phyloP scores from a whole-genome alignment of 2,113 vertebrate species.

The Paracyprichromis sp. region DNA sequence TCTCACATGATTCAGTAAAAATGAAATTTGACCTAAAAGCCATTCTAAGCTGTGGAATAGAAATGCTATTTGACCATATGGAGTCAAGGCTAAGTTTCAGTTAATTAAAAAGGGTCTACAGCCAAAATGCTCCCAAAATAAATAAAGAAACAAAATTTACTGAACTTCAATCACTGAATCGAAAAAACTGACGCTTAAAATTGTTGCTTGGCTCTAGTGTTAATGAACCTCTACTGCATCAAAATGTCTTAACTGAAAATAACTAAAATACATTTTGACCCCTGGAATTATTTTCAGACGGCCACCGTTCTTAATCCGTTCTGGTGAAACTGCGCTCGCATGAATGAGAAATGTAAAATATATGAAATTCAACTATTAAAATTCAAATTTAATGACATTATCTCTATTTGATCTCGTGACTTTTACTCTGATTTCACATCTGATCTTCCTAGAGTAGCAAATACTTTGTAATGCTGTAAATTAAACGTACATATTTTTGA shows the following conservation, averaged over 20 bases:
- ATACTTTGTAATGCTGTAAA: neutral
- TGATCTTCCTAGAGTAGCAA: neutral
- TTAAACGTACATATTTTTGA: neutral
- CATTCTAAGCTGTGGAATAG: neutral
- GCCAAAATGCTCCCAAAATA: neutral
- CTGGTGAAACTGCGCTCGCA: neutral
- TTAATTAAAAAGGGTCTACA: neutral
- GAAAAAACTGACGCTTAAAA: neutral
- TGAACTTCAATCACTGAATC: neutral
- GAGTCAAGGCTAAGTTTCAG: neutral
- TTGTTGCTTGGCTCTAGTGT: neutral
- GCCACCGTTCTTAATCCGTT: neutral
- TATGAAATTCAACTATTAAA: neutral
- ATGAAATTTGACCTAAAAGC: neutral
- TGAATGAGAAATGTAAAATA: neutral
- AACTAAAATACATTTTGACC: neutral
- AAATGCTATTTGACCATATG: neutral
- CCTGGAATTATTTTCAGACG: neutral
- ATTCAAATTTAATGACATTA: neutral
- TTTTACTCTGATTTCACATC: neutral
- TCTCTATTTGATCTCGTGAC: neutral
- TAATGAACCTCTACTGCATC: neutral
- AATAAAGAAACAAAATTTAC: neutral
- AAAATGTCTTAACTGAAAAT: neutral
- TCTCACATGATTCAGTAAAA: neutral